Base-by-base conservation (phyloP, 2,888 invertebrate genomes). In the Archips xylosteana region DNA sequence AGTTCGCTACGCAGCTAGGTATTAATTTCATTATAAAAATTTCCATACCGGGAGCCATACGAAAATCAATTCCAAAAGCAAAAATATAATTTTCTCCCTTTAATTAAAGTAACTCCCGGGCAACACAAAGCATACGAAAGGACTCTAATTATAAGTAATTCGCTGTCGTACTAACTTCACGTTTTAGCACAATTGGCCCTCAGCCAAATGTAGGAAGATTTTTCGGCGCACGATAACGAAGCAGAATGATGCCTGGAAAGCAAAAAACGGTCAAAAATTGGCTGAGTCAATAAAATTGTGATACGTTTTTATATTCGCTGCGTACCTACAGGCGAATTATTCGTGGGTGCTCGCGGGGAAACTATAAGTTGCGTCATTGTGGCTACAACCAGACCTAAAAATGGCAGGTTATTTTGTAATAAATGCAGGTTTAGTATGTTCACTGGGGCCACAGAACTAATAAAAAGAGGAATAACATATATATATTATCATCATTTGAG, bases 121-220 rank as follows among this genome's bases (percentile, higher is more conserved):
- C 49, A n/a, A n/a, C n/a, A 23, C 23, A 23, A 23, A 23, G 23
- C 23, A 23, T 23, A 23, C 23, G 23, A 23, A 3, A 15, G 49
- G 49, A 54, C 9, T 45, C 23, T 62, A 62, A 62, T 62, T 62
- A 62, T 2, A n/a, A n/a, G n/a, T n/a, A 45, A 49, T 34, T 34
- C 34, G 23, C 23, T 49, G 5, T 49, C 49, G 5, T n/a, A 12
- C 23, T 63, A 51, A 65, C 5, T 34, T 34, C n/a, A 6, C 64
- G 12, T 65, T 65, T 65, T 65, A 65, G 49, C 49, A 49, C 49
- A 8, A 23, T 45, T 65, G 64, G 64, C 49, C 3, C 5, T 36
- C 34, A 13, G 32, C 64, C 64, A 64, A 49, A 61, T 61, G 61
- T 34, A 34, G 34, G 54, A 54, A 54, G 34, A 12, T 32, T 32